A percentile compares a stretch with the other conserved stretches of the same genome.
Conservation (phyloP, 1,140 invertebrate species). For the Aphelinus certus region DNA sequence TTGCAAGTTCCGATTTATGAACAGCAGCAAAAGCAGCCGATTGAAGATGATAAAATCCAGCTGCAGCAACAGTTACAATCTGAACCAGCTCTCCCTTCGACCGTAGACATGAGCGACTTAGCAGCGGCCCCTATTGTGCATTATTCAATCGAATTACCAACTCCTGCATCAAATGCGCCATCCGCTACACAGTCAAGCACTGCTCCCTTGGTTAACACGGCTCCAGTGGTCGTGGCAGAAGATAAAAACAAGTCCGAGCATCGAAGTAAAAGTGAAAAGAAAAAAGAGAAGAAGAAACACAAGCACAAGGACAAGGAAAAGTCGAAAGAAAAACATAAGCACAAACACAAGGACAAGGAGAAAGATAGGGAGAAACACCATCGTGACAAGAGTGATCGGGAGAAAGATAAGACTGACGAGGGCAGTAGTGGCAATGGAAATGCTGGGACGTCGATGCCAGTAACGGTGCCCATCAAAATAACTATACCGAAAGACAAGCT, state of each 20-base stretch:
- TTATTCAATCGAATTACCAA: no score
- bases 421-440: conserved; percentile 2
- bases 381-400: conserved; percentile 60
- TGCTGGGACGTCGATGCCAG: conserved; percentile 43
- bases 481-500: conserved; percentile 76
- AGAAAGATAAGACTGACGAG: conserved; percentile 53
- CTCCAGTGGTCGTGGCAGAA: conserved; percentile 36
- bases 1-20: conserved; percentile 43
- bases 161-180: no score
- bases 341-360: conserved; percentile 73
- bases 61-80: conserved; percentile 20
- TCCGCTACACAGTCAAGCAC: no score
- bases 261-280: conserved; percentile 69
- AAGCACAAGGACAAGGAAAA: conserved; percentile 73
- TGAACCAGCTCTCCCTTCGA: conserved; percentile 41
- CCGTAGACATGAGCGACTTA: conserved; percentile 48
- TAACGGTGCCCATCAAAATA: conserved; percentile 69
- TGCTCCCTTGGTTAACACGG: conserved; percentile 35
- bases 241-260: conserved; percentile 59
- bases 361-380: conserved; percentile 70
- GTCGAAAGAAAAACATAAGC: conserved; percentile 73
- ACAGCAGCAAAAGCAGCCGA: conserved; percentile 35
- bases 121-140: conserved; percentile 9
- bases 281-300: conserved; percentile 74
- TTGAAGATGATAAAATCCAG: conserved; percentile 29